Base-by-base conservation (phyloP, 2,888 invertebrate species). In the Volucella inanis region DNA sequence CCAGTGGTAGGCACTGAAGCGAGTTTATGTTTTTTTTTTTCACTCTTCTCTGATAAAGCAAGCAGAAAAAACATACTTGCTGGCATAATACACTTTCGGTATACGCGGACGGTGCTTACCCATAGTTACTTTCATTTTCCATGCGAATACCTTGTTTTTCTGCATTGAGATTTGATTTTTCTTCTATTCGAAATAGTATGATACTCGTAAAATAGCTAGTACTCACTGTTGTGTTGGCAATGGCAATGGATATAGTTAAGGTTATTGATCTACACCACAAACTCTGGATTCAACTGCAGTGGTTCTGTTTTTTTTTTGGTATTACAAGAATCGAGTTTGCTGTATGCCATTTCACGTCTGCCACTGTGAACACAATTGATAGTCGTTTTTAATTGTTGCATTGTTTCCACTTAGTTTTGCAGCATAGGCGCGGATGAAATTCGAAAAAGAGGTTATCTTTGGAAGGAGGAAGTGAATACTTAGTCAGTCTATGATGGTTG, bases 11-110 rank as follows among this genome's bases (percentile, higher is more conserved):
- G 43, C 38, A 43, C 50, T n/a, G 12, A 65, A 22, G 31, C 62
- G 57, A 22, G 39, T 10, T 38, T 15, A 49, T n/a, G 22, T 11
- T 43, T 59, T 71, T 22, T n/a, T 18, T 39, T 12, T n/a, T 22
- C 8, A 18, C 41, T 59, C 10, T 10, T 61, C 41, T 43, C 12
- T 31, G 61, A 9, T 11, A 10, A 57, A 70, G 47, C 18, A 49
- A 49, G 67, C n/a, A 43, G 31, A n/a, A 38, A n/a, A 41, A 14
- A 39, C 9, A 71, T 49, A 55, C 65, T 64, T 39, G 67, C 47
- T 77, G 72, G 72, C 82, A 77, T 82, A 82, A 82, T 67, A 82
- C 71, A 77, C 82, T 84, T 84, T 71, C 75, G 80, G 75, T 38
- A 72, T 81, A 31, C 6, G 4, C 31, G 31, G 31, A 31, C 31